Percentiles rank a stretch among this genome's conserved stretches.
Evolutionary conservation across 2,888 invertebrate genomes (phyloP).

Genomic region (Andrena praecox): DNA sequence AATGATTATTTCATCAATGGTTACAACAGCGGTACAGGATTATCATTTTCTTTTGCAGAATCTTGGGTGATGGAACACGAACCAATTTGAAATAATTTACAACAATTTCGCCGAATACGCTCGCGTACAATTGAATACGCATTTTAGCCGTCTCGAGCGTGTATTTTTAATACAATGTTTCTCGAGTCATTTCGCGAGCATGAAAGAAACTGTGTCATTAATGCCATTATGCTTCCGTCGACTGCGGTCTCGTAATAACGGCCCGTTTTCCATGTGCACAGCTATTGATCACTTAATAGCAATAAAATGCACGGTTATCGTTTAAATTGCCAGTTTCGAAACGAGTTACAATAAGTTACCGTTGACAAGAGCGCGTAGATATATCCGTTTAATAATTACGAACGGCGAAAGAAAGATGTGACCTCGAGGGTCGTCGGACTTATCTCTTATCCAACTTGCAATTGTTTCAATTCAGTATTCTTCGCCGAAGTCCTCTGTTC

Average conservation of each 20-base stretch:
- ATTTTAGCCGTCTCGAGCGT: no score
- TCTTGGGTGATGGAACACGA: no score
- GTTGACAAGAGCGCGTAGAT: conserved; percentile 11
- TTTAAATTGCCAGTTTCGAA: background rate
- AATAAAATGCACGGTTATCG: no score
- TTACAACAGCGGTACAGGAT: no score
- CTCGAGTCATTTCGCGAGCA: background rate
- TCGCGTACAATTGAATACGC: no score
- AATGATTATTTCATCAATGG: no score
- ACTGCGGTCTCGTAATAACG: background rate
- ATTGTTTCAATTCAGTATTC: background rate
- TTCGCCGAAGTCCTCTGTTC: background rate
- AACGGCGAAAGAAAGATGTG: background rate
- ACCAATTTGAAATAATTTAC: no score
- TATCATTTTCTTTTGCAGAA: no score
- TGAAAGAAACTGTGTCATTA: background rate
- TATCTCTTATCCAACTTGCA: background rate
- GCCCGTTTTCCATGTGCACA: background rate
- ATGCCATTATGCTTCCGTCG: no score
- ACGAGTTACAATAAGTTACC: background rate
- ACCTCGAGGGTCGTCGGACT: conserved; percentile 13
- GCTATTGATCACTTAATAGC: background rate
- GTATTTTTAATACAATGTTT: no score
- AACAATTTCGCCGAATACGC: no score
- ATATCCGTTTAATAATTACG: background rate